Conservation (phyloP, 2,797 vertebrate genomes). For the Calcarius lapponicus region DNA sequence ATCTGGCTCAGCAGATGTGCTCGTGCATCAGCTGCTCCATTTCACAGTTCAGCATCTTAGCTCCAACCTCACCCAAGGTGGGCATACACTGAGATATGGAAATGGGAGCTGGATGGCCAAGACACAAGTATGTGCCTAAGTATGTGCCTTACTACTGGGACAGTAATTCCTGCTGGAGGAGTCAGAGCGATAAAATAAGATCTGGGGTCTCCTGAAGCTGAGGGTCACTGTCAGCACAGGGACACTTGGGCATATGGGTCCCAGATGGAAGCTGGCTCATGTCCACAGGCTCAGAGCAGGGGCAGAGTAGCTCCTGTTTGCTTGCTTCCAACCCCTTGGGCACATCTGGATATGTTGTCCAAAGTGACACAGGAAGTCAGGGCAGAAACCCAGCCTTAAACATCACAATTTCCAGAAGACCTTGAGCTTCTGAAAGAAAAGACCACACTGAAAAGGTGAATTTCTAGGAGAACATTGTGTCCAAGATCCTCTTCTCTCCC, state of each 20-base stretch:
- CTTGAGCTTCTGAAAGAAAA: not conserved
- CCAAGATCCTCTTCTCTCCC: not conserved
- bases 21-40: conserved; percentile 2
- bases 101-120: not conserved
- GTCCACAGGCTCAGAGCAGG: not conserved
- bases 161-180: not conserved
- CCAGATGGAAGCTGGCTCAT: conserved; percentile 9
- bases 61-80: not conserved
- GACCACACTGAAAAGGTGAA: not conserved
- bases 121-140: not conserved
- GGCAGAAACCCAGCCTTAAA: not conserved
- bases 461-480: not conserved
- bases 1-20: conserved; percentile 58
- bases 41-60: not conserved
- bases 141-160: not conserved
- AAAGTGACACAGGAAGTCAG: not conserved
- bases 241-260: not conserved
- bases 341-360: not conserved
- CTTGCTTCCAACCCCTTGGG: not conserved
- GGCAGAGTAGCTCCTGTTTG: not conserved
- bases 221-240: not conserved
- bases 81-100: not conserved
- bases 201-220: not conserved
- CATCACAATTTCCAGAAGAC: not conserved
- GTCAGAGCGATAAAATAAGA: not conserved